phyloP scores from a whole-genome alignment of 2,113 vertebrate genomes.

The Lasiurus borealis region DNA sequence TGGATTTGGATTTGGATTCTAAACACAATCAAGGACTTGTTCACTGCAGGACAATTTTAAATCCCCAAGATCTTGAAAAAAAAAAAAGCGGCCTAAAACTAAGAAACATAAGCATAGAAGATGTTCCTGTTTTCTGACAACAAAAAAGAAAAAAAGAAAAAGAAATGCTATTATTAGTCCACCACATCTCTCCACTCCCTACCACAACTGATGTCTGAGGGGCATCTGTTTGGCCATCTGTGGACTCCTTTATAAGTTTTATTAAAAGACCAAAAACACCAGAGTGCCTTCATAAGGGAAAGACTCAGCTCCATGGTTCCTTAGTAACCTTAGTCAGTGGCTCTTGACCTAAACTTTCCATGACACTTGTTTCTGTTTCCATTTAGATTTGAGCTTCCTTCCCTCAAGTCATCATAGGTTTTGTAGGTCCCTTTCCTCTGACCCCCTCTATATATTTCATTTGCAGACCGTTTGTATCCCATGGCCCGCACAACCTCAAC shows the following conservation, averaged over 20 bases:
- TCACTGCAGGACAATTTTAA: constrained; percentile 13
- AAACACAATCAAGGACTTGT: constrained; percentile 57
- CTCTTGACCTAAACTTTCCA: constrained; percentile 10
- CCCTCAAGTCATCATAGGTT: background rate
- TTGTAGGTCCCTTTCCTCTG: background rate
- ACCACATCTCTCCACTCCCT: background rate
- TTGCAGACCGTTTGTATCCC: accelerated
- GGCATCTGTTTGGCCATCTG: background rate
- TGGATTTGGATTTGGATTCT: constrained; percentile 38
- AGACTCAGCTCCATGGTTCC: background rate
- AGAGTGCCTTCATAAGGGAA: background rate
- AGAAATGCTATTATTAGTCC: background rate
- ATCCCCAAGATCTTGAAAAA: background rate
- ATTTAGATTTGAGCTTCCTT: background rate
- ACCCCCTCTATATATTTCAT: background rate
- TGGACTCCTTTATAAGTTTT: background rate
- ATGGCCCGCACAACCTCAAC: background rate
- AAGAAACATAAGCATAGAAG: background rate
- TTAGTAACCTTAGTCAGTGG: background rate
- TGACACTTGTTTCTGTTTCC: background rate
- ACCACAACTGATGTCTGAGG: background rate
- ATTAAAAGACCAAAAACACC: background rate
- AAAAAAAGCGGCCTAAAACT: constrained; percentile 32
- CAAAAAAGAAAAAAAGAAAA: background rate
- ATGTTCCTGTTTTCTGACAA: constrained; percentile 19